These are phyloP conservation scores for Neocrepidodera transversa DNA, from an alignment of 2,888 invertebrate species.

Conservation along the genomic window DNA sequence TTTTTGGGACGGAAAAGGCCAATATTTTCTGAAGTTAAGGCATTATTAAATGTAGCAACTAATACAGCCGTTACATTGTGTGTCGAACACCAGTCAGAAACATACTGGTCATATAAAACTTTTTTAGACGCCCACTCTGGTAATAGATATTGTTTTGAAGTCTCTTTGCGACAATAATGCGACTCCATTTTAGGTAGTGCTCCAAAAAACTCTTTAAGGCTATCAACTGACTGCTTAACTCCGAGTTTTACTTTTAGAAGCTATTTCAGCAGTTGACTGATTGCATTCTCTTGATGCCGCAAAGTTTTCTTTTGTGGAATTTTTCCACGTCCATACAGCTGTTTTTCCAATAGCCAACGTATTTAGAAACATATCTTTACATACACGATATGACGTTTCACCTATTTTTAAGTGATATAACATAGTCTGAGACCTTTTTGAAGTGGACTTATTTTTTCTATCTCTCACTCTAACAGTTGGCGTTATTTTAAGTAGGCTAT, in stretches of 20 bases:
- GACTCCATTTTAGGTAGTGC: constrained; percentile 23
- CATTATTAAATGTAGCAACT: constrained; percentile 24
- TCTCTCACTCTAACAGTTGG: constrained; percentile 5
- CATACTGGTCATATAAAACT: constrained; percentile 27
- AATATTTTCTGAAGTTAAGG: constrained; percentile 26
- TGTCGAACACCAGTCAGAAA: constrained; percentile 20
- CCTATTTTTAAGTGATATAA: not conserved
- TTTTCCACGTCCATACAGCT: constrained; percentile 6
- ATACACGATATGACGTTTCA: constrained; percentile 19
- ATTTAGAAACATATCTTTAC: constrained; percentile 27
- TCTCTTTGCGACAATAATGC: constrained; percentile 28
- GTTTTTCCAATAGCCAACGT: constrained; percentile 5
- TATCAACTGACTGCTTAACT: not conserved
- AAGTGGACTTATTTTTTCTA: constrained; percentile 4
- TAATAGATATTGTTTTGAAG: constrained; percentile 30
- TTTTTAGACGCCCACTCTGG: constrained; percentile 27
- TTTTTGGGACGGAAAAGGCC: constrained; percentile 31
- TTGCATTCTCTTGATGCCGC: not conserved
- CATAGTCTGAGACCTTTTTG: not conserved
- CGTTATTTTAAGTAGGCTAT: constrained; percentile 9
- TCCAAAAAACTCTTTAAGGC: not conserved
- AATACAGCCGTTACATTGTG: constrained; percentile 8
- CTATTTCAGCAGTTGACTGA: not conserved
- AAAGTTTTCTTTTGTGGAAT: constrained; percentile 3
- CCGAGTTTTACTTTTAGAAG: not conserved